Percentiles rank a stretch among this genome's conserved stretches.
phyloP scores from a whole-genome alignment of 2,113 vertebrate genomes.

The Ciconia maguari region DNA sequence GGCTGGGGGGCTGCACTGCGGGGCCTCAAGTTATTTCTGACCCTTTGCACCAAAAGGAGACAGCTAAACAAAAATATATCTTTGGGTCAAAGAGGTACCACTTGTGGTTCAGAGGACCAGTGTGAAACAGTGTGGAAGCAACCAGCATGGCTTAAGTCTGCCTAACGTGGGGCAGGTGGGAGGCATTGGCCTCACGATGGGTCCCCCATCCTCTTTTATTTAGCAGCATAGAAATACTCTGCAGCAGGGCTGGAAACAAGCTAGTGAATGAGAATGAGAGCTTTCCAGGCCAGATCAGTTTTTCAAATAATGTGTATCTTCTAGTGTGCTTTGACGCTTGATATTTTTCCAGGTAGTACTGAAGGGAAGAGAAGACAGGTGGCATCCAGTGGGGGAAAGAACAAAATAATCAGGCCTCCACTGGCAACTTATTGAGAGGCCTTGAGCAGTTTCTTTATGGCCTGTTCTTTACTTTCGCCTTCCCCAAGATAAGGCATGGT shows the following conservation, averaged over 20 bases:
- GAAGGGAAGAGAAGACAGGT: neutral
- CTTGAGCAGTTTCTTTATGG: neutral
- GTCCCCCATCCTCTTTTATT: neutral
- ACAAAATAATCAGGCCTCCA: neutral
- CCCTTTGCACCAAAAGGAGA: neutral
- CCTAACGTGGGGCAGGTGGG: neutral
- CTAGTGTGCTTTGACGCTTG: neutral
- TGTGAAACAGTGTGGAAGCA: neutral
- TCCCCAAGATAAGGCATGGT: neutral
- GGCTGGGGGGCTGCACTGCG: neutral
- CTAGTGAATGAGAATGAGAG: neutral
- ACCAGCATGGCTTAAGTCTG: neutral
- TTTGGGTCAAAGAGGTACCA: neutral
- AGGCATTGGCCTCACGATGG: neutral
- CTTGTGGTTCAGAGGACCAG: neutral
- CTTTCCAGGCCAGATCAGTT: neutral
- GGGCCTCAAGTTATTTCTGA: rapidly evolving
- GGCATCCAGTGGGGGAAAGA: neutral
- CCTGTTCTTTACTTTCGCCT: neutral
- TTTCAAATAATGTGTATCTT: neutral
- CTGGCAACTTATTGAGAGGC: neutral
- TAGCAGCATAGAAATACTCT: neutral
- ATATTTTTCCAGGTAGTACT: neutral
- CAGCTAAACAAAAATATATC: neutral
- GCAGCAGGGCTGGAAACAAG: neutral